Base-by-base conservation (phyloP, 2,113 vertebrate species). In the Neotoma lepida region DNA sequence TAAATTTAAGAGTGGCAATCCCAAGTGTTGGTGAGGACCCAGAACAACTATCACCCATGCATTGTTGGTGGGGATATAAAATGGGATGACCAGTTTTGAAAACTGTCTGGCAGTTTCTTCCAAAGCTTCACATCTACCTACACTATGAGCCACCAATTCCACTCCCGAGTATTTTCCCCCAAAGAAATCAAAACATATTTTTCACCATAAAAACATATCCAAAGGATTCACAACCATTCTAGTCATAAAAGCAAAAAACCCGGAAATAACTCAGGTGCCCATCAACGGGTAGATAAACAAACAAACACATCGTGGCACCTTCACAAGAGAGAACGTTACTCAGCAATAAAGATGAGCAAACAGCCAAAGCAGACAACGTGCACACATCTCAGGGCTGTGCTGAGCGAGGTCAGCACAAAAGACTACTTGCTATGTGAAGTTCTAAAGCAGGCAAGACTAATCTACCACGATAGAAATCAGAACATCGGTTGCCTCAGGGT, bases 111-210 rank as follows among this genome's bases (percentile, higher is more conserved):
- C 41, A 56, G 26, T 90, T 95, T 88, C 61, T 93, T 78, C 20
- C 80, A 39, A 88, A 88, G 54, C 30, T 78, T 88, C 85, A 86
- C 18, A 73, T 44, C 20, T 12, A 80, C 39, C 30, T 94, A 49
- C 64, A 49, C 44, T 22, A 4, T 68, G 68, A 94, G 76, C 90
- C 68, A 96, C 54, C 33, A 15, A 7, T 94, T 96, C 91, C 12
- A 51, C 73, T 70, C 74, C 56, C 61, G 86, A 78, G 61, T 77
- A 68, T 80, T 94, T 70, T 51, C 26, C 54, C 9, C 35, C 74
- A 95, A 39, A 95, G 85, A 89, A 95, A 91, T 76, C 51, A 91
- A 92, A 95, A 84, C 56, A 87, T 24, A 68, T 12, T 89, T 78
- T 74, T 58, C 22, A 94, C 54, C 35, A 51, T 63, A 88, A 91